Evolutionary conservation across 1,140 invertebrate genomes (phyloP).

Genomic region (Trissolcus basalis): DNA sequence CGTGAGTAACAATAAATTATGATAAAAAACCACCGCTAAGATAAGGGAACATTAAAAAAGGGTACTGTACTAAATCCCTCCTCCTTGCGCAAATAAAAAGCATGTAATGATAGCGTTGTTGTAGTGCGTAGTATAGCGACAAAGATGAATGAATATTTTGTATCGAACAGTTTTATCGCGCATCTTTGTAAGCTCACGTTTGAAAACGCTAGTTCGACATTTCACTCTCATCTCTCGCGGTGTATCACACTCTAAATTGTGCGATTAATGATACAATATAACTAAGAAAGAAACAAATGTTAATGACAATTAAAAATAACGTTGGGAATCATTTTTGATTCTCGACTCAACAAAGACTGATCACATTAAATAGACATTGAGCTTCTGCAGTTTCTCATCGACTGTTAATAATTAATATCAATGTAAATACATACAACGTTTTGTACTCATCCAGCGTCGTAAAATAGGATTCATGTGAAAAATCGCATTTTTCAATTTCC

Average conservation of each 20-base stretch:
- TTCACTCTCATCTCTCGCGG: background rate
- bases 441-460: too few relatives aligned
- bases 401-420: too few relatives aligned
- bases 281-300: slow-evolving; percentile 6
- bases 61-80: slow-evolving; percentile 10
- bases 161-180: slow-evolving; percentile 30
- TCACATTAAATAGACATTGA: background rate
- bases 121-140: slow-evolving; percentile 35
- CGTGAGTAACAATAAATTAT: background rate
- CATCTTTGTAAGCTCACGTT: slow-evolving; percentile 45
- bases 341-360: slow-evolving; percentile 47
- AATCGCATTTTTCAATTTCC: too few relatives aligned
- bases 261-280: slow-evolving; percentile 12
- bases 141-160: slow-evolving; percentile 48
- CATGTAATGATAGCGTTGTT: slow-evolving; percentile 24
- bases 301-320: slow-evolving; percentile 11
- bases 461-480: too few relatives aligned
- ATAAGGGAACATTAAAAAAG: background rate
- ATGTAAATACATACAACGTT: too few relatives aligned
- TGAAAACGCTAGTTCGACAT: slow-evolving; percentile 31
- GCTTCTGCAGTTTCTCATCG: too few relatives aligned
- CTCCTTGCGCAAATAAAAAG: slow-evolving; percentile 9
- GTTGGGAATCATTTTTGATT: slow-evolving; percentile 18
- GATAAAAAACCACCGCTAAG: slow-evolving; percentile 6
- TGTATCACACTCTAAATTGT: too few relatives aligned